These are phyloP conservation scores for Drosophila robusta DNA, from an alignment of 2,888 invertebrate genomes.

Conservation along the genomic window DNA sequence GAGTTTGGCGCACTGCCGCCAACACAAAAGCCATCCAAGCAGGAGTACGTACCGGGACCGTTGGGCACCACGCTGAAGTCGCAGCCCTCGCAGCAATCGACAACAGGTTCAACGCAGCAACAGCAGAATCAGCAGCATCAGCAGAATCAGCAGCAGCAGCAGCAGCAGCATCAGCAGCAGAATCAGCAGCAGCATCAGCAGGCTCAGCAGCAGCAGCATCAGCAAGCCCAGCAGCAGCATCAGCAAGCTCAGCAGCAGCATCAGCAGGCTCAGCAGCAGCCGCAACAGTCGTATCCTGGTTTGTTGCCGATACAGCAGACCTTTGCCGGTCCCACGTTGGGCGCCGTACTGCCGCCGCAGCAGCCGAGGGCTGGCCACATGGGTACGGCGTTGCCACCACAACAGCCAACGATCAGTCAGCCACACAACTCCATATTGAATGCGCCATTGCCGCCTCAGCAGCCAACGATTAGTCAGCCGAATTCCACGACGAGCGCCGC, in stretches of 20 bases:
- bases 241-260: too few species aligned
- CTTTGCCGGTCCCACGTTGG: not conserved
- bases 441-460: not conserved
- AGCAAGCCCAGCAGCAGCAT: too few species aligned
- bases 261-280: too few species aligned
- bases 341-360: not conserved
- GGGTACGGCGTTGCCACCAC: not conserved
- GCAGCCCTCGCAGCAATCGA: conserved; percentile 4
- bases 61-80: conserved; percentile 13
- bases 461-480: not conserved
- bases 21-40: conserved; percentile 9
- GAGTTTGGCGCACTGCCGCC: conserved; percentile 15
- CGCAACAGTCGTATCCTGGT: too few species aligned
- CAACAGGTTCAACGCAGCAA: not conserved
- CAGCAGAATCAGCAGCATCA: not conserved
- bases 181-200: too few species aligned
- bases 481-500: not conserved
- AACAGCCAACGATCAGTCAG: conserved; percentile 11
- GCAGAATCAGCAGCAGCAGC: too few species aligned
- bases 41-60: conserved; percentile 26
- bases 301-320: too few species aligned
- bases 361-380: not conserved
- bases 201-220: too few species aligned
- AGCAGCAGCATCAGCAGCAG: too few species aligned
- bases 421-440: not conserved